Percentiles rank a stretch among this genome's conserved stretches.
These are phyloP conservation scores for Ambastaia sidthimunki DNA, from an alignment of 2,797 vertebrate species.

Conservation along the genomic window DNA sequence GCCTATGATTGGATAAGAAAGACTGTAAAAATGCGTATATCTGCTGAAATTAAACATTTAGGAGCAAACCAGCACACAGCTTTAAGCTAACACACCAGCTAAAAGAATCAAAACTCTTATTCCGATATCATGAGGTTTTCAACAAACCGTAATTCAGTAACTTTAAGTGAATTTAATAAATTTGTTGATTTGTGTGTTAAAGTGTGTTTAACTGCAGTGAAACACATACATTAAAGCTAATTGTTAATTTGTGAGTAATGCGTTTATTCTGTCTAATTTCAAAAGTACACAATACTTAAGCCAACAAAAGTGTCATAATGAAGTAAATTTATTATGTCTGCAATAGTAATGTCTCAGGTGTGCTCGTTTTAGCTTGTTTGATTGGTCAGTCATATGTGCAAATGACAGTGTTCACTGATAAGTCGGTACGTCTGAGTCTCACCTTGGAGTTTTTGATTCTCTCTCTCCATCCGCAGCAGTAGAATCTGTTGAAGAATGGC, in stretches of 20 bases:
- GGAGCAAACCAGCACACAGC: neutral
- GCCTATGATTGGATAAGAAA: neutral
- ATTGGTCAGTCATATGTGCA: neutral
- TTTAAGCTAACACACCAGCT: neutral
- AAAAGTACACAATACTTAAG: no score
- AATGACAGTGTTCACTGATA: neutral
- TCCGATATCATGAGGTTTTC: no score
- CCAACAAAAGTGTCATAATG: no score
- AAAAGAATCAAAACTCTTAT: neutral
- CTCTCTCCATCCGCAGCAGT: slow-evolving; percentile 94
- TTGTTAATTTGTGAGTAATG: no score
- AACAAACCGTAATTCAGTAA: no score
- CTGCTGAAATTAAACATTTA: neutral
- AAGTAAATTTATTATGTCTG: no score
- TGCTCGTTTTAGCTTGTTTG: neutral
- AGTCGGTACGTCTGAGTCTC: slow-evolving; percentile 9
- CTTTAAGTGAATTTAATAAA: no score
- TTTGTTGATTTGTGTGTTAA: no score
- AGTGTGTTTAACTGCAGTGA: no score
- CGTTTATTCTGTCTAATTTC: no score
- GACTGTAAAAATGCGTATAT: neutral
- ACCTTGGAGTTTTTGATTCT: slow-evolving; percentile 98
- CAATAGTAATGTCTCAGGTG: neutral
- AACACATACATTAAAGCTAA: no score
- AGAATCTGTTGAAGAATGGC: slow-evolving; percentile 96